Evolutionary conservation across 2,797 vertebrate species (phyloP).

Genomic region (Brotula barbata): DNA sequence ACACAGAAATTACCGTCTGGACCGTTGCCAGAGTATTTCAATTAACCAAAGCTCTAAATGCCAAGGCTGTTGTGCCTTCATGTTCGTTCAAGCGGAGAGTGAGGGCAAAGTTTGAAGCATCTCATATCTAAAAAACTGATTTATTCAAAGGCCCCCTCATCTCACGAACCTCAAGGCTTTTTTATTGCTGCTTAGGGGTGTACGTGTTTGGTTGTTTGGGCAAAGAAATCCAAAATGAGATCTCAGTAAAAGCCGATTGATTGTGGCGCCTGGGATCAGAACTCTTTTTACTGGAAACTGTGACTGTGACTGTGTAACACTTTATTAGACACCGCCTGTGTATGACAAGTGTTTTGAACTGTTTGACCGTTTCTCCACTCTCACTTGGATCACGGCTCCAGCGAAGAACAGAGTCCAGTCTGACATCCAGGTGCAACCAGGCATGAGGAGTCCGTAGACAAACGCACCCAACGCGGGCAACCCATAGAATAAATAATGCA

Average conservation of each 20-base stretch:
- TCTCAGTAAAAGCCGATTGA: constrained; percentile 26
- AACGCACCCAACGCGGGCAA: constrained; percentile 84
- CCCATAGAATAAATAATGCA: constrained; percentile 85
- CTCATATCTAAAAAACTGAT: constrained; percentile 29
- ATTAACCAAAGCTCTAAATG: too few species aligned
- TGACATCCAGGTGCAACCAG: constrained; percentile 88
- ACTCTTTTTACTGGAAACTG: not conserved
- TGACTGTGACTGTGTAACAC: too few species aligned
- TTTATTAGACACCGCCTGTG: too few species aligned
- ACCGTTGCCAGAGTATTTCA: too few species aligned
- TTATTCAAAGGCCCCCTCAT: constrained; percentile 43
- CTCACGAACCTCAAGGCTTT: constrained; percentile 23
- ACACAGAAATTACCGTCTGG: too few species aligned
- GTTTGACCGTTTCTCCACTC: too few species aligned
- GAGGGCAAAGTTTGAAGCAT: constrained; percentile 21
- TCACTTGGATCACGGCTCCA: constrained; percentile 88
- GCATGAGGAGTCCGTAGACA: constrained; percentile 82
- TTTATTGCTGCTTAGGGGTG: constrained; percentile 34
- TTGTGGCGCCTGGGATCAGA: constrained; percentile 21
- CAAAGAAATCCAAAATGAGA: constrained; percentile 22
- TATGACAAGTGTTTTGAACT: too few species aligned
- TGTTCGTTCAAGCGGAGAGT: constrained; percentile 23
- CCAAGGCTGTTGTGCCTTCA: too few species aligned
- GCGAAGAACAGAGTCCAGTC: constrained; percentile 87
- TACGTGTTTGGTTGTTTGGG: constrained; percentile 10